Evolutionary conservation across 2,113 vertebrate genomes (phyloP), one percentile per base, ranked within the genome.

Genomic region (Cyanistes caeruleus): DNA sequence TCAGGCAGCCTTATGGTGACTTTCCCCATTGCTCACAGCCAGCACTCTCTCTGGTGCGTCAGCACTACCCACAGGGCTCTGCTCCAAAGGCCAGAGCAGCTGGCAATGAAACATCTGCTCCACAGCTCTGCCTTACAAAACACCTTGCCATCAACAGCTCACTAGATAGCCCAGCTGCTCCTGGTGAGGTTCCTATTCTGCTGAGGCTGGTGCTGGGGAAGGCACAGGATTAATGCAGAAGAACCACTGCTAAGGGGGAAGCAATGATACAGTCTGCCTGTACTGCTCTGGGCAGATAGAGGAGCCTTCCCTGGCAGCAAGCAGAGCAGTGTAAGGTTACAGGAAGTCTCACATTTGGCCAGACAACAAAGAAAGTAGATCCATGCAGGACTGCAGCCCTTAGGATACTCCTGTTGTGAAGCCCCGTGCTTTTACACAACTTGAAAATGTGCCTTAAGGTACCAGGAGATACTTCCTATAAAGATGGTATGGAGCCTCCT

Each of bases 341-440:
- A 73, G 20, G 35, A 48, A 87, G 65, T 28, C 51, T 84, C 22
- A 16, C 46, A 56, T 60, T 33, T 79, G n/a, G 49, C 31, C 33
- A 73, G 78, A 60, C 17, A 87, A 62, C 33, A 85, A 87, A 86
- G n/a, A 30, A 69, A 76, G 39, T 10, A 41, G 44, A 91, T n/a
- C 28, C 9, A 48, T 5, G 7, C 28, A 78, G 73, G 20, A 44
- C 44, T 68, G 60, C 31, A 72, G 59, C 28, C 41, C 37, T 73
- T 30, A 58, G 23, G 49, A 60, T 37, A 53, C 8, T 60, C 41
- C 35, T 90, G 55, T 43, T 89, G 37, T 9, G 11, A 90, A 86
- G 39, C 11, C 18, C 7, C 41, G 31, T 0, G 2, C 17, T 80
- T 79, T 43, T 33, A 60, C 13, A 5, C 0, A 1, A 41, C 52